Evolutionary conservation across 2,797 vertebrate genomes (phyloP).

Genomic region (Carcharodon carcharias): DNA sequence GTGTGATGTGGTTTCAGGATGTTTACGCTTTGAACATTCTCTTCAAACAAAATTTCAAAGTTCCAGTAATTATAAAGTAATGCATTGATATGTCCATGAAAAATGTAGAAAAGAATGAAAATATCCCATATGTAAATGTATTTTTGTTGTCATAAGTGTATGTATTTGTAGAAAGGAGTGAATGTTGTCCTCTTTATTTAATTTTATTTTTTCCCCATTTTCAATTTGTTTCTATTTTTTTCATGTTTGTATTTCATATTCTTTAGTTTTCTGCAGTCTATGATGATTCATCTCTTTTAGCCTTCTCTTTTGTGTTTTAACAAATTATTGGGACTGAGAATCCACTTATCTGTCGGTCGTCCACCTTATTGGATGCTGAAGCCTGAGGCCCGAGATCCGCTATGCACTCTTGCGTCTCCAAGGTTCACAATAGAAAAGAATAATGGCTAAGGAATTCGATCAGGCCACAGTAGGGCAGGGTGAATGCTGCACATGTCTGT

Average conservation of each 20-base stretch:
- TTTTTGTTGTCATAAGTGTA: background rate
- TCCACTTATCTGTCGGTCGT: background rate
- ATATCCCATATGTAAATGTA: background rate
- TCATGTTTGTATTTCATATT: background rate
- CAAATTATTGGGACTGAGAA: background rate
- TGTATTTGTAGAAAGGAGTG: background rate
- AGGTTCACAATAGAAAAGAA: too few relatives aligned
- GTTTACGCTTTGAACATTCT: slow-evolving; percentile 29
- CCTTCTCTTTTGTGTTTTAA: background rate
- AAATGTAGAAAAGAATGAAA: slow-evolving; percentile 20
- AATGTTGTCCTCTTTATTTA: background rate
- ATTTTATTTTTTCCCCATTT: background rate
- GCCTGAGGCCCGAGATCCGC: background rate
- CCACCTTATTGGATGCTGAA: too few relatives aligned
- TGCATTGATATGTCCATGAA: slow-evolving; percentile 23
- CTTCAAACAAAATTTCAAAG: slow-evolving; percentile 34
- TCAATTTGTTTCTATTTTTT: background rate
- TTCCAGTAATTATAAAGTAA: slow-evolving; percentile 24
- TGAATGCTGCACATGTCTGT: background rate
- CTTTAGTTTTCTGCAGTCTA: background rate
- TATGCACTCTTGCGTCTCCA: background rate
- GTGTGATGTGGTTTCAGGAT: slow-evolving; percentile 33
- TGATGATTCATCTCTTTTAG: background rate
- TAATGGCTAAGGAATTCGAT: background rate
- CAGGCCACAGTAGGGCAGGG: background rate